Conservation (phyloP, 2,797 vertebrate species). For the Eulemur coronatus region DNA sequence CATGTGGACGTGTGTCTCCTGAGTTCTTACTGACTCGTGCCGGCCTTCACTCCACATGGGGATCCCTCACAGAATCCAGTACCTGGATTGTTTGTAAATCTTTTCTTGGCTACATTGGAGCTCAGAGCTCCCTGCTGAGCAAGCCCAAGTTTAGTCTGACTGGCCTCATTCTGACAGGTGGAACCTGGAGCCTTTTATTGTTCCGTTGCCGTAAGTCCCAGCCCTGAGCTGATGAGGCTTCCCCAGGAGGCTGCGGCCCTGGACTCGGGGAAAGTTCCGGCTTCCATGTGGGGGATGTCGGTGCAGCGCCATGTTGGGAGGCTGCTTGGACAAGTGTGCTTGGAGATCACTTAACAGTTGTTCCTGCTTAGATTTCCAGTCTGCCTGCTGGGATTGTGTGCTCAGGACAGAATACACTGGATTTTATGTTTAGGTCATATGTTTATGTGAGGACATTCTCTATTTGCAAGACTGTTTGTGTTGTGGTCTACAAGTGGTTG, state of each 20-base stretch:
- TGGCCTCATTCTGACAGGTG: neutral
- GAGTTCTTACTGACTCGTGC: neutral
- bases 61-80: neutral
- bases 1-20: neutral
- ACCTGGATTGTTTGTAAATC: neutral
- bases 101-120: neutral
- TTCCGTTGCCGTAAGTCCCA: neutral
- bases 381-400: neutral
- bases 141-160: neutral
- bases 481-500: neutral
- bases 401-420: neutral
- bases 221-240: neutral
- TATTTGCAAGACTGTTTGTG: neutral
- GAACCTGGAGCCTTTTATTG: neutral
- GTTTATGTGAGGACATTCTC: neutral
- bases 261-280: neutral
- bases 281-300: neutral
- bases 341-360: neutral
- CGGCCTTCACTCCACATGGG: accelerated
- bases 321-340: neutral
- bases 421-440: neutral
- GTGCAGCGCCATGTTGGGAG: accelerated
- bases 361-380: neutral
- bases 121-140: neutral
- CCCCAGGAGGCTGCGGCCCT: neutral